Conservation (phyloP, 2,797 vertebrate species). For the Tokudaia tokunoshimensis region DNA sequence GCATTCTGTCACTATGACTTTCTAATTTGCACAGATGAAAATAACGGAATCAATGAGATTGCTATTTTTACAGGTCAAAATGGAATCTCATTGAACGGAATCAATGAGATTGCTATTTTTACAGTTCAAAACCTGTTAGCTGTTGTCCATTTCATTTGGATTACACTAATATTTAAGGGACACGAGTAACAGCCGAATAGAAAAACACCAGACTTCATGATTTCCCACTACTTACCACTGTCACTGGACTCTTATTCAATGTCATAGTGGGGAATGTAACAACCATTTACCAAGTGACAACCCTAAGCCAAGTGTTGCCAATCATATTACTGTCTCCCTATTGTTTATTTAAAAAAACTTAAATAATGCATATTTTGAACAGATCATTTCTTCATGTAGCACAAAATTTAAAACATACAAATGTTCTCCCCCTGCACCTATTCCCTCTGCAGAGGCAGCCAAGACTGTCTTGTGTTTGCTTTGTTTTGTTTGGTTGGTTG, state of each 20-base stretch:
- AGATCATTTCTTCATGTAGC: neutral
- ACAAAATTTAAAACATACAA: neutral
- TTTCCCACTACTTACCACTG: neutral
- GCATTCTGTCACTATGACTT: neutral
- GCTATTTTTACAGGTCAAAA: neutral
- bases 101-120: neutral
- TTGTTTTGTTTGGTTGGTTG: neutral
- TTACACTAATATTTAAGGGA: neutral
- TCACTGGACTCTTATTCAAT: neutral
- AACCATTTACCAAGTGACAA: neutral
- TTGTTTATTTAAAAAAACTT: neutral
- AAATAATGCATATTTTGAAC: neutral
- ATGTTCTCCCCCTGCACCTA: neutral
- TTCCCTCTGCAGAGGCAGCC: neutral
- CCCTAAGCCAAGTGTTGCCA: neutral
- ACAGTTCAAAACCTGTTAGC: neutral
- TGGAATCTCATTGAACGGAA: neutral
- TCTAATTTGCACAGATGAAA: conserved; percentile 27
- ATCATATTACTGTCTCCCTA: neutral
- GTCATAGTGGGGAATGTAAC: neutral
- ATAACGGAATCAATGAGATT: neutral
- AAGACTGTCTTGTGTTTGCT: neutral
- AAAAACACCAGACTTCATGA: neutral
- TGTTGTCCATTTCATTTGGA: neutral
- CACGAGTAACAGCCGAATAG: neutral